These are phyloP conservation scores for Zosterops pallidus DNA, from an alignment of 2,113 vertebrate genomes.

Conservation along the genomic window DNA sequence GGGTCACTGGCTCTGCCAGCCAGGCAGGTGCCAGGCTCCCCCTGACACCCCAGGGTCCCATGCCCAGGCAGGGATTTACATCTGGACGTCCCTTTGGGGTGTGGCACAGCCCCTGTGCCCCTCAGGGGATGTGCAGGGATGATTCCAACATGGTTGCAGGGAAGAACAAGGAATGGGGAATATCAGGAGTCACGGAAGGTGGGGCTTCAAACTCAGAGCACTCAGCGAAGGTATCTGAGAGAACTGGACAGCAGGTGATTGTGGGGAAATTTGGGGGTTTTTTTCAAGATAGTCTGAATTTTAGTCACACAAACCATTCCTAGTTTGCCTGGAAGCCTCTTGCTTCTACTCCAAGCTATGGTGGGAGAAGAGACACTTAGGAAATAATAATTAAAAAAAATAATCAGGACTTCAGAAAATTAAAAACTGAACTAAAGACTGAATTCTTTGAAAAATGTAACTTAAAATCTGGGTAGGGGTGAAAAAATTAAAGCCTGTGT, in stretches of 20 bases:
- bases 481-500: background rate
- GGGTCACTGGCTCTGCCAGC: rapidly evolving
- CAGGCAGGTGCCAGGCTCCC: background rate
- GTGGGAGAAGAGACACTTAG: background rate
- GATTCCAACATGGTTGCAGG: background rate
- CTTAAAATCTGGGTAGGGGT: background rate
- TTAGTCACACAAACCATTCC: background rate
- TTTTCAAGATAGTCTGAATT: background rate
- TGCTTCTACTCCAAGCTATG: background rate
- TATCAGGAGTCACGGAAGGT: background rate
- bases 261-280: background rate
- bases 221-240: background rate
- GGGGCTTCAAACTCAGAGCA: background rate
- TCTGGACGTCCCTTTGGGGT: background rate
- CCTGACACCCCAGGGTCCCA: background rate
- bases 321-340: background rate
- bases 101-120: no score
- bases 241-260: background rate
- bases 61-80: rapidly evolving
- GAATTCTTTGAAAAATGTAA: background rate
- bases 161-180: background rate
- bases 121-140: no score
- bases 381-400: background rate
- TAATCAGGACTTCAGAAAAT: background rate
- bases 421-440: background rate